phyloP scores from a whole-genome alignment of 2,113 vertebrate genomes.

The Hippocampus comes region DNA sequence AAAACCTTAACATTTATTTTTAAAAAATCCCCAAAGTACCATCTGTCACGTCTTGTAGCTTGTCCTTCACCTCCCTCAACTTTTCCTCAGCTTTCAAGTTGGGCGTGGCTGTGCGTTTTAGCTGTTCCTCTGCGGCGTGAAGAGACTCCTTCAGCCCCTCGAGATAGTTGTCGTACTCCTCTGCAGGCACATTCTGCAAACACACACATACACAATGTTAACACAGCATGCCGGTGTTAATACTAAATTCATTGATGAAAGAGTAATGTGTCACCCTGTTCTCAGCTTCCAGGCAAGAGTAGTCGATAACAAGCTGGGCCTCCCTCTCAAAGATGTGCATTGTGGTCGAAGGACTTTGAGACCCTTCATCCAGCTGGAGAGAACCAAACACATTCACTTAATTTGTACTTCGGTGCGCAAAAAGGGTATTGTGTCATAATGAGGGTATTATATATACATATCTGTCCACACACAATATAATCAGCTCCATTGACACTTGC shows the following conservation, averaged over 20 bases:
- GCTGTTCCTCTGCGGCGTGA: conserved; percentile 61
- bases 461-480: neutral
- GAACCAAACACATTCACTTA: neutral
- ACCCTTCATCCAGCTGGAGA: conserved; percentile 75
- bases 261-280: conserved; percentile 71
- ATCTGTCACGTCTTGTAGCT: conserved; percentile 77
- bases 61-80: conserved; percentile 75
- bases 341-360: conserved; percentile 65
- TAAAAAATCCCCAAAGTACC: conserved; percentile 65
- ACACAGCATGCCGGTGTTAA: neutral
- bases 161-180: conserved; percentile 71
- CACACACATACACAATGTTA: neutral
- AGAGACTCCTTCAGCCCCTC: conserved; percentile 69
- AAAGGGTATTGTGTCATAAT: too few relatives aligned
- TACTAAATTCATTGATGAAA: neutral
- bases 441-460: too few relatives aligned
- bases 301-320: conserved; percentile 80
- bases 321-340: conserved; percentile 81
- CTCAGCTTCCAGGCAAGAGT: conserved; percentile 68
- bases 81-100: conserved; percentile 86
- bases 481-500: too few relatives aligned
- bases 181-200: conserved; percentile 66
- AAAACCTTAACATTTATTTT: too few relatives aligned
- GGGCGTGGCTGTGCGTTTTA: conserved; percentile 78
- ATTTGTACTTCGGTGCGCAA: neutral